phyloP scores from a whole-genome alignment of 2,113 vertebrate species.

The Tragulus kanchil region DNA sequence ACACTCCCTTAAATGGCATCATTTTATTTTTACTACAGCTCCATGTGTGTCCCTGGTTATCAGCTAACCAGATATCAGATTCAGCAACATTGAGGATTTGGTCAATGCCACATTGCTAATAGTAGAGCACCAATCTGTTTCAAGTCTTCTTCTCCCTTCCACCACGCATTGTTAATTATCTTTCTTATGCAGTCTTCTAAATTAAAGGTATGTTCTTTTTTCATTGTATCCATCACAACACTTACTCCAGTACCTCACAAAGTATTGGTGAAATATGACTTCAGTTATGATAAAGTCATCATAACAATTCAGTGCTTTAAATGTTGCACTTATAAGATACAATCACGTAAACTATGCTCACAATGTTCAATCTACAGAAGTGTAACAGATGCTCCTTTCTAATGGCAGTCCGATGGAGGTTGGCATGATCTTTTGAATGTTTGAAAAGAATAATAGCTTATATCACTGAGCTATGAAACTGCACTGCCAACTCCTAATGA shows the following conservation, averaged over 20 bases:
- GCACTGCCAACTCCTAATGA: conserved; percentile 79
- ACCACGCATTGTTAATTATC: not conserved
- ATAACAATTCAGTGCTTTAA: conserved; percentile 25
- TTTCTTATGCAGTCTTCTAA: conserved; percentile 5
- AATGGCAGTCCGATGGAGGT: conserved; percentile 79
- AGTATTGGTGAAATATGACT: conserved; percentile 71
- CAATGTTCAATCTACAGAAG: conserved; percentile 73
- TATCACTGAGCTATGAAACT: conserved; percentile 80
- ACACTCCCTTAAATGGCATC: not conserved
- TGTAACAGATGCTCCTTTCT: conserved; percentile 80
- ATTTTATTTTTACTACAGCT: not conserved
- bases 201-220: not conserved
- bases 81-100: not conserved
- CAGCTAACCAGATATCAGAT: not conserved
- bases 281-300: conserved; percentile 75
- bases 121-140: not conserved
- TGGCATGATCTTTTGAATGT: conserved; percentile 79
- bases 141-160: not conserved
- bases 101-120: not conserved
- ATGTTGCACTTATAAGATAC: not conserved
- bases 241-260: not conserved
- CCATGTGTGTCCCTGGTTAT: not conserved
- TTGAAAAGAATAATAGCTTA: conserved; percentile 82
- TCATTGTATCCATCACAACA: not conserved
- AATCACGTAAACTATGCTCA: conserved; percentile 1